Percentiles rank a stretch among this genome's conserved stretches.
phyloP scores from a whole-genome alignment of 37 sponge, comb jelly and placozoan genomes.

The Axinella damicornis region DNA sequence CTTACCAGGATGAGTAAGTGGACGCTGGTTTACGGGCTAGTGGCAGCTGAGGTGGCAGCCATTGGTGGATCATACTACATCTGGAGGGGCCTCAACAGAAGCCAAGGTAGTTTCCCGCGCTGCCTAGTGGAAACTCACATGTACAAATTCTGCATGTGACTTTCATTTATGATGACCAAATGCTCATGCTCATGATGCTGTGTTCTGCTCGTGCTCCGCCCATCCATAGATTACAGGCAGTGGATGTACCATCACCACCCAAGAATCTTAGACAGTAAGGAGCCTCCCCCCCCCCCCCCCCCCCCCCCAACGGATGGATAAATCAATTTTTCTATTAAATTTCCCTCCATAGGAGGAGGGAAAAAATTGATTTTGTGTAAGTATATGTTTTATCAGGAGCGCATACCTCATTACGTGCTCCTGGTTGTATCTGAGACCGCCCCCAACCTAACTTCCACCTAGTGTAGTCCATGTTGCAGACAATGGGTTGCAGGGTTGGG shows the following conservation, averaged over 20 bases:
- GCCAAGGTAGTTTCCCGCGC: constrained; percentile 39
- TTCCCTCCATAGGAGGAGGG: no score
- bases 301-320: no score
- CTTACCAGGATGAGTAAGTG: constrained; percentile 67
- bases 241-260: constrained; percentile 66
- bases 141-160: not conserved
- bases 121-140: not conserved
- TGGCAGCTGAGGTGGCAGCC: constrained; percentile 50
- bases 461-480: no score
- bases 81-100: constrained; percentile 72
- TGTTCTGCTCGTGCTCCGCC: not conserved
- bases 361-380: no score
- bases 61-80: constrained; percentile 27
- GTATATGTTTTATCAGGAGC: no score
- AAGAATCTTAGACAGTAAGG: constrained; percentile 23
- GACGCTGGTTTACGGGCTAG: constrained; percentile 49
- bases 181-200: not conserved
- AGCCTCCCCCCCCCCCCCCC: no score
- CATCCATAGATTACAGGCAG: constrained; percentile 40
- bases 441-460: no score
- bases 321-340: no score
- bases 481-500: no score
- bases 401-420: no score
- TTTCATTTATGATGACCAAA: no score
- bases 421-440: no score